Conservation (phyloP, 2,797 vertebrate species). For the Lepidocolaptes lacrymiger region DNA sequence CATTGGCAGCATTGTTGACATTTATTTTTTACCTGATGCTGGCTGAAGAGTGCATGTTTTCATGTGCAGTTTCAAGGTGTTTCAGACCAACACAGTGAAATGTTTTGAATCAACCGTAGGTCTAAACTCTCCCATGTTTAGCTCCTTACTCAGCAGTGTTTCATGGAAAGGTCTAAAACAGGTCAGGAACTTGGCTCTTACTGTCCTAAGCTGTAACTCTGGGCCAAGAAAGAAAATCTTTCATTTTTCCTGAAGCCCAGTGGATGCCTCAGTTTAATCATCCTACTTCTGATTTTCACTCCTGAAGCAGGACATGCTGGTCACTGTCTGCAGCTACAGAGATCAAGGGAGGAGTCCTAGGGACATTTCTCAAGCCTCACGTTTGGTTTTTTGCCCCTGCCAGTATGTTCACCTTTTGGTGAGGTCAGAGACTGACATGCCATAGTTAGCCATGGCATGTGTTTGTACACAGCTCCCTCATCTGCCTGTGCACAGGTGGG, state of each 20-base stretch:
- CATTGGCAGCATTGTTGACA: conserved; percentile 12
- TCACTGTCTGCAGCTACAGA: neutral
- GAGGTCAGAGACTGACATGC: neutral
- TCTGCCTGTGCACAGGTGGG: neutral
- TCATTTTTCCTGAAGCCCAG: neutral
- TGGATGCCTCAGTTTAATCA: neutral
- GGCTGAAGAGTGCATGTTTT: conserved; percentile 29
- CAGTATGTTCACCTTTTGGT: neutral
- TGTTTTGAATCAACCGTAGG: conserved; percentile 7
- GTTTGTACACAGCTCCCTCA: neutral
- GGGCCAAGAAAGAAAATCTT: neutral
- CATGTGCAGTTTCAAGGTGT: neutral
- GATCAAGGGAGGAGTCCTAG: neutral
- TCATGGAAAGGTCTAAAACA: neutral
- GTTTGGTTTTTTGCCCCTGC: neutral
- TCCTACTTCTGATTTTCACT: neutral
- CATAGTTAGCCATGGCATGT: neutral
- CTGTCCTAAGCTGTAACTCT: neutral
- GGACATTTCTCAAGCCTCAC: neutral
- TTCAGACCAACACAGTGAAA: neutral
- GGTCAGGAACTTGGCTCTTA: neutral
- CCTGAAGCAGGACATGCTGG: neutral
- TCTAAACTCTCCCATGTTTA: neutral
- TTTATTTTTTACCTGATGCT: neutral
- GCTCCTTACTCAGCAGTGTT: neutral